Conservation (phyloP, 37 sponge, comb jelly and placozoan species). For the Cliona cf. orientalis region DNA sequence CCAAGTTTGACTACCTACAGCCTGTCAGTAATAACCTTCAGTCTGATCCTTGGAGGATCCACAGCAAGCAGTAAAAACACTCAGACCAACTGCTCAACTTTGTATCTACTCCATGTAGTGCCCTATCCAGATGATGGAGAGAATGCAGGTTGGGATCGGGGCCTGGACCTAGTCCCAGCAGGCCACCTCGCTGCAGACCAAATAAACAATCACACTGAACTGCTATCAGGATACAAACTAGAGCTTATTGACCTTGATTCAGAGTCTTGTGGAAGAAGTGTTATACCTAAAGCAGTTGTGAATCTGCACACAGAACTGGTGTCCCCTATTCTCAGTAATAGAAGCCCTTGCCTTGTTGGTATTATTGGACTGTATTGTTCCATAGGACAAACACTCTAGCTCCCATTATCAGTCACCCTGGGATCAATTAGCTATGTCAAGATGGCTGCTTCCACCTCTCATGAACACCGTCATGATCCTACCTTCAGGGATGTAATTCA, state of each 20-base stretch:
- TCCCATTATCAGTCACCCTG: neutral
- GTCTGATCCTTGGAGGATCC: no score
- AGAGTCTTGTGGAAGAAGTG: conserved; percentile 17
- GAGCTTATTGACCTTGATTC: conserved; percentile 23
- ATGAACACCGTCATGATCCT: neutral
- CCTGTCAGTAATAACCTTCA: no score
- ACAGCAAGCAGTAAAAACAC: no score
- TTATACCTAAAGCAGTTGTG: neutral
- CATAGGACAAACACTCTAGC: conserved; percentile 8
- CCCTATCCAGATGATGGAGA: conserved; percentile 9
- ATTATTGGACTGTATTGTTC: conserved; percentile 42
- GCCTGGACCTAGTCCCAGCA: conserved; percentile 46
- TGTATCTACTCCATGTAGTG: conserved; percentile 27
- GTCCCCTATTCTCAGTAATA: neutral
- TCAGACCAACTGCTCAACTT: no score
- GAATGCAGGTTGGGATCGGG: conserved; percentile 19
- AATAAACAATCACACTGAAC: conserved; percentile 34
- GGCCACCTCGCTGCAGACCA: conserved; percentile 49
- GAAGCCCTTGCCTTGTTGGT: conserved; percentile 16
- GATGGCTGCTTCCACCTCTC: conserved; percentile 31
- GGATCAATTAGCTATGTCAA: conserved; percentile 13
- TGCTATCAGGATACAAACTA: conserved; percentile 35
- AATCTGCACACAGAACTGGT: neutral
- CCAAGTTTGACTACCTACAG: no score
- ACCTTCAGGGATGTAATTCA: neutral